These are phyloP conservation scores for Piscicola geometra DNA, from an alignment of 2,888 invertebrate species.

Conservation along the genomic window DNA sequence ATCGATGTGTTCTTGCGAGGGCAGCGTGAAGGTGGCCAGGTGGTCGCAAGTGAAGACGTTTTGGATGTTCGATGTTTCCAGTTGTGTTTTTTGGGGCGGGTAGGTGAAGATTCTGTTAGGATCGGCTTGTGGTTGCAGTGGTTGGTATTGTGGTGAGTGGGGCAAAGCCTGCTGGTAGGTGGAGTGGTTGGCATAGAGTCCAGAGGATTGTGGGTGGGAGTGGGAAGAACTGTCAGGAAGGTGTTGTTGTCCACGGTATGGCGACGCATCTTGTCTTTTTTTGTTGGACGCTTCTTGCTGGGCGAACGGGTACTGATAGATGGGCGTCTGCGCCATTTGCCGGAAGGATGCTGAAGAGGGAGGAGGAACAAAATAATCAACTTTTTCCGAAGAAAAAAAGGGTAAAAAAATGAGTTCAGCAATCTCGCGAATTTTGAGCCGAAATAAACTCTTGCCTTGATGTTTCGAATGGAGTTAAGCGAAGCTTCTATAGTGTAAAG, in stretches of 20 bases:
- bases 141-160: neutral
- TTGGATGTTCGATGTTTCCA: neutral
- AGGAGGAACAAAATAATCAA: no score
- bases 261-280: no score
- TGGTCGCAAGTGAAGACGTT: conserved; percentile 22
- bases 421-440: no score
- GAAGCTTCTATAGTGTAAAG: no score
- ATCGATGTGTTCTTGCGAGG: neutral
- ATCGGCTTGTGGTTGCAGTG: neutral
- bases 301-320: neutral
- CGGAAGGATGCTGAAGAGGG: no score
- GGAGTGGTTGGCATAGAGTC: no score
- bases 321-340: neutral
- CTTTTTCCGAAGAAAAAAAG: no score
- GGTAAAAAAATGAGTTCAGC: no score
- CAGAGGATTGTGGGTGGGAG: neutral
- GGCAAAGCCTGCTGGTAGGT: no score
- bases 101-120: neutral
- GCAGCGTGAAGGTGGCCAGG: conserved; percentile 20
- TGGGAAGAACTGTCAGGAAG: neutral
- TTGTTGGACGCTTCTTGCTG: neutral
- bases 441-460: no score
- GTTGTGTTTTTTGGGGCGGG: neutral
- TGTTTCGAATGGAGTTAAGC: no score
- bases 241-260: neutral